phyloP scores from a whole-genome alignment of 1,140 invertebrate species.

The Eriosoma lanigerum region DNA sequence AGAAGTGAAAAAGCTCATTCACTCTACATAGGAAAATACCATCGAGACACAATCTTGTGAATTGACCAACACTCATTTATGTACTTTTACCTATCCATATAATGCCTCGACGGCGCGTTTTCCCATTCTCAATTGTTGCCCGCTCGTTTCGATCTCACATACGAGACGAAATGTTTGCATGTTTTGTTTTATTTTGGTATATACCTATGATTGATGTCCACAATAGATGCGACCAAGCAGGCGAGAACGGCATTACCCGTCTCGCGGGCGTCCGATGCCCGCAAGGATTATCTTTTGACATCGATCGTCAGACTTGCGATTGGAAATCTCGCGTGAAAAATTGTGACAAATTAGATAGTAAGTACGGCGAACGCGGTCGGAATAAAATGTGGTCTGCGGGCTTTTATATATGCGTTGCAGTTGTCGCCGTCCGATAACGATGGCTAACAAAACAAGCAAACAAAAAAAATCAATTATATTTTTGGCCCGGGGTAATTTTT shows the following conservation, averaged over 20 bases:
- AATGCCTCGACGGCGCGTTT: too few relatives aligned
- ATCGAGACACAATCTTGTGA: too few relatives aligned
- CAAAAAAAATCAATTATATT: neutral
- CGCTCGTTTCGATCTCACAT: too few relatives aligned
- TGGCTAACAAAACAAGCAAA: too few relatives aligned
- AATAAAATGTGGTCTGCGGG: constrained; percentile 26
- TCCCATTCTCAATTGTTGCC: too few relatives aligned
- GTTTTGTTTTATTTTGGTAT: constrained; percentile 8
- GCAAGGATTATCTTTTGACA: constrained; percentile 89
- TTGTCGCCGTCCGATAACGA: too few relatives aligned
- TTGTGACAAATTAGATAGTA: constrained; percentile 90
- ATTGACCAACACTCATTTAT: too few relatives aligned
- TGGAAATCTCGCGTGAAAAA: constrained; percentile 95
- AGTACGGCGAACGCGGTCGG: constrained; percentile 61
- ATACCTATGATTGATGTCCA: constrained; percentile 38
- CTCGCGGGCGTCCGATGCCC: constrained; percentile 85
- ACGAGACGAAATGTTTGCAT: too few relatives aligned
- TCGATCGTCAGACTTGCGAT: constrained; percentile 91
- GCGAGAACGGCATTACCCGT: constrained; percentile 78
- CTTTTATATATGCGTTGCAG: neutral
- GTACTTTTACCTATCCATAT: too few relatives aligned
- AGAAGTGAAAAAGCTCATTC: too few relatives aligned
- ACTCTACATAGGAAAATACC: too few relatives aligned
- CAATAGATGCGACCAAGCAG: constrained; percentile 84
- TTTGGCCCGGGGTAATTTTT: neutral